Evolutionary conservation across 2,113 vertebrate genomes (phyloP).

Genomic region (Chrysochloris asiatica): DNA sequence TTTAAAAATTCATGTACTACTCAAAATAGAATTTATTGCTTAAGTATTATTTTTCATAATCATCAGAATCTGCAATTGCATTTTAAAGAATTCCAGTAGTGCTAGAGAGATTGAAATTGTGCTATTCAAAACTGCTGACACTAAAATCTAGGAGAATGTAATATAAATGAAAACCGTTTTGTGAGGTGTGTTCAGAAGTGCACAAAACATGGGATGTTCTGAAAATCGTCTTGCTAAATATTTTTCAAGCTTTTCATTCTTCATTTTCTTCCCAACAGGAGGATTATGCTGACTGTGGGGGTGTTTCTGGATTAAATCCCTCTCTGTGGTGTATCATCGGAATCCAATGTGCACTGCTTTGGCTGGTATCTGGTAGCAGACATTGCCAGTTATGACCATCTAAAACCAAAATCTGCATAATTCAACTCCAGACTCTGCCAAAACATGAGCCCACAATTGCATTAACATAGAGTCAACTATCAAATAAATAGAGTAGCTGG

Average conservation of each 20-base stretch:
- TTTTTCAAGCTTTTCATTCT: constrained; percentile 46
- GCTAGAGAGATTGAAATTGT: background rate
- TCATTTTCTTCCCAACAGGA: constrained; percentile 88
- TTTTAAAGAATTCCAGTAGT: background rate
- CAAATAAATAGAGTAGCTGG: constrained; percentile 74
- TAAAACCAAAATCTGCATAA: constrained; percentile 83
- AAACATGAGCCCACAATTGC: constrained; percentile 81
- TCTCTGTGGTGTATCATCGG: constrained; percentile 90
- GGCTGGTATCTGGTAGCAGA: constrained; percentile 90
- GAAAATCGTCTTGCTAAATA: background rate
- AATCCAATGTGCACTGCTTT: constrained; percentile 92
- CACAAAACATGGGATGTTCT: background rate
- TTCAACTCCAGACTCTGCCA: constrained; percentile 84
- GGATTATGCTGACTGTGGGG: constrained; percentile 95
- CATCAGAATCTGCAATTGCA: constrained; percentile 15
- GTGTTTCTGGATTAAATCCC: constrained; percentile 90
- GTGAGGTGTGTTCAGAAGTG: constrained; percentile 60
- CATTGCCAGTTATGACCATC: constrained; percentile 91
- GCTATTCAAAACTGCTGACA: background rate
- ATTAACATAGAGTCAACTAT: constrained; percentile 75
- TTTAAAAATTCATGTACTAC: background rate
- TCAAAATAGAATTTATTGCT: background rate
- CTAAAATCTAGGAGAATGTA: background rate
- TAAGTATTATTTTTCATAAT: background rate
- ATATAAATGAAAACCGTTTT: constrained; percentile 32